Base-by-base conservation (phyloP, 2,888 invertebrate genomes). In the Xanthorhoe designata region DNA sequence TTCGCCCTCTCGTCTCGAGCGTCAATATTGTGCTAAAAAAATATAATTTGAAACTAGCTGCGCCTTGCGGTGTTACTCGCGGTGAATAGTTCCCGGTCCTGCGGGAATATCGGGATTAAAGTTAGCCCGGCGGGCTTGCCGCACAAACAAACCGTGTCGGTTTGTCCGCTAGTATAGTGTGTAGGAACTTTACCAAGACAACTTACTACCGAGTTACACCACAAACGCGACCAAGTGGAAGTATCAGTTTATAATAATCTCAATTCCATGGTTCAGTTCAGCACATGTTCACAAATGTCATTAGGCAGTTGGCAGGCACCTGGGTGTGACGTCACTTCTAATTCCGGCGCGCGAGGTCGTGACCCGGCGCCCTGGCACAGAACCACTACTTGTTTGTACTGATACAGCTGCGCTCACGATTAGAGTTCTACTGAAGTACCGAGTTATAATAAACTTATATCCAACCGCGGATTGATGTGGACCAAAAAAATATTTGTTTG, bases 341-440 rank as follows among this genome's bases (percentile, higher is more conserved):
- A 90, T 86, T 91, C 84, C 71, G 88, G 80, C 83, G 80, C 74
- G 79, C 88, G 91, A 90, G 92, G 90, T 91, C 90, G 81, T 90
- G 92, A 91, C 91, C 91, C 84, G 86, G 75, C 86, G 88, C 85
- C 85, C 87, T 83, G 84, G 81, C 64, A 55, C 54, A 55, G 42
- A 59, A 19, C 2, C 35, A 18, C 6, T 47, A 50, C 3, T 49
- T 56, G 52, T 45, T 17, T 19, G 32, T 55, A 47, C 47, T n/a
- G n/a, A 35, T 13, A 49, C 56, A n/a, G n/a, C n/a, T 52, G 58
- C 29, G 64, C 18, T 24, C 17, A 6, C 54, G 49, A 52, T 32
- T 32, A 7, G 8, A 52, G 10, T 49, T 13, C 38, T 42, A 42
- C 13, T 42, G 13, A 42, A 42, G 38, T 38, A 24, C 24, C 4